Percentiles rank a stretch among this genome's conserved stretches.
These are phyloP conservation scores for Thymallus thymallus DNA, from an alignment of 2,113 vertebrate genomes.

Conservation along the genomic window DNA sequence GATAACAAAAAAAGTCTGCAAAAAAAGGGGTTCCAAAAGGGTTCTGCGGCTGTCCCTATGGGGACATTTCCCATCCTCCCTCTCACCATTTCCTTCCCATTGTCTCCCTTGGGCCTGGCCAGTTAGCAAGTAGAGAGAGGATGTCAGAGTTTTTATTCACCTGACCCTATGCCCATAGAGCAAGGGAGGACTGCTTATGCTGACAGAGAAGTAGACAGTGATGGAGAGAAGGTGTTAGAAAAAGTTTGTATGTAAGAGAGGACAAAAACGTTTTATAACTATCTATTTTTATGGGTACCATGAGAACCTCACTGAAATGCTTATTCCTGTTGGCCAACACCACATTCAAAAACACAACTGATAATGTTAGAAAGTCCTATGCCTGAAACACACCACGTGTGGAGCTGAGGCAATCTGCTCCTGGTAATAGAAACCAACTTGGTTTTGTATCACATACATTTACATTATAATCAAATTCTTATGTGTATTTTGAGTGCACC, in stretches of 20 bases:
- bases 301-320: too few relatives aligned
- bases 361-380: too few relatives aligned
- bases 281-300: too few relatives aligned
- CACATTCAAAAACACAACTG: neutral
- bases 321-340: neutral
- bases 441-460: neutral
- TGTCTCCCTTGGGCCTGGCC: neutral
- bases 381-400: too few relatives aligned
- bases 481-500: too few relatives aligned
- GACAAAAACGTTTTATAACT: too few relatives aligned
- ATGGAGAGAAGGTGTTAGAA: slow-evolving; percentile 3
- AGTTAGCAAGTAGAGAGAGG: slow-evolving; percentile 24
- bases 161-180: slow-evolving; percentile 41
- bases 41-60: too few relatives aligned
- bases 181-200: slow-evolving; percentile 20
- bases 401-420: too few relatives aligned
- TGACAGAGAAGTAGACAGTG: slow-evolving; percentile 16
- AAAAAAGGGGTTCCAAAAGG: too few relatives aligned
- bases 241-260: too few relatives aligned
- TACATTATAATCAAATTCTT: neutral
- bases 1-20: too few relatives aligned
- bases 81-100: slow-evolving; percentile 56
- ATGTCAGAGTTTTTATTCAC: slow-evolving; percentile 24
- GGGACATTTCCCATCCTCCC: slow-evolving; percentile 3
- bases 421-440: neutral